Evolutionary conservation across 2,797 vertebrate genomes (phyloP).

Genomic region (Smutsia temminckii): DNA sequence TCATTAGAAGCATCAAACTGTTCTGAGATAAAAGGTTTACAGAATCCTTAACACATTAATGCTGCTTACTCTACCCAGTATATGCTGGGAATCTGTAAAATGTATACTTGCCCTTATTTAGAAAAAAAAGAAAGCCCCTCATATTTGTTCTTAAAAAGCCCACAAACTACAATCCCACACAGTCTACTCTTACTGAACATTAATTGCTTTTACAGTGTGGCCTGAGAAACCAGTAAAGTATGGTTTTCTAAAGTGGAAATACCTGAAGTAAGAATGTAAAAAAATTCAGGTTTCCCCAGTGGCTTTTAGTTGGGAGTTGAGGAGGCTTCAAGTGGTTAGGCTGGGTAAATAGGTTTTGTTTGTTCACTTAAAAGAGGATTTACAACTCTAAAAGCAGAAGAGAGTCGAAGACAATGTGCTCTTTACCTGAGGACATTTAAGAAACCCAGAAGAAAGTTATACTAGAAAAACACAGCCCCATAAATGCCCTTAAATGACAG

Average conservation of each 20-base stretch:
- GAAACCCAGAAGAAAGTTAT: background rate
- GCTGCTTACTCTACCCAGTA: background rate
- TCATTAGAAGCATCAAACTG: background rate
- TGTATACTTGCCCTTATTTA: conserved; percentile 12
- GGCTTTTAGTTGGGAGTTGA: background rate
- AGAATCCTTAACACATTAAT: background rate
- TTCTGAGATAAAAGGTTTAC: background rate
- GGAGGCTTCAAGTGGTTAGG: background rate
- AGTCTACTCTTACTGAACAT: background rate
- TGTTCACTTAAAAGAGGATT: background rate
- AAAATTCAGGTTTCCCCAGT: background rate
- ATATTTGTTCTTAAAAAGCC: background rate
- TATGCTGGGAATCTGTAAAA: background rate
- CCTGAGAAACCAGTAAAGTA: background rate
- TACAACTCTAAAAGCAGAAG: background rate
- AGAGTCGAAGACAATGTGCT: background rate
- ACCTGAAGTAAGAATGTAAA: background rate
- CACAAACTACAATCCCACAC: background rate
- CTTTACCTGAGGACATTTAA: background rate
- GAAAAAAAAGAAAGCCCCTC: background rate
- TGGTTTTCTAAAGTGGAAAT: background rate
- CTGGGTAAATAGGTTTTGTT: rapidly evolving
- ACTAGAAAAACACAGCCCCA: too few relatives aligned
- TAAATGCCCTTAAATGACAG: background rate
- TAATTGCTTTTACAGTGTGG: background rate